Percentiles rank a stretch among this genome's conserved stretches.
Evolutionary conservation across 2,888 invertebrate species (phyloP).

Genomic region (Catocala nupta): DNA sequence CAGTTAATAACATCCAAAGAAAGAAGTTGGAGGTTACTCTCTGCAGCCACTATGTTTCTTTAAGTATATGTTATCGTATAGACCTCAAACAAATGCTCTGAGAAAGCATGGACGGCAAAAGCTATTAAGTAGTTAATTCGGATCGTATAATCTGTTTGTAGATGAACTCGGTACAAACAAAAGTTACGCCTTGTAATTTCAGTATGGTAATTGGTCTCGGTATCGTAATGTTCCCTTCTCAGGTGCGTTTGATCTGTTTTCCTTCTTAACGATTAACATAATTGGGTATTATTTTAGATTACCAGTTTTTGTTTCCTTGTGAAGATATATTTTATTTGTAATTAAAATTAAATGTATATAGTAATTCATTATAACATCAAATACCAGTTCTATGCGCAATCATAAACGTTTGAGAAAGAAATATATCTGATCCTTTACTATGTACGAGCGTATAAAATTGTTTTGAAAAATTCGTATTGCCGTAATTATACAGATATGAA

Average conservation of each 20-base stretch:
- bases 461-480: too few relatives aligned
- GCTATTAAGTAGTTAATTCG: constrained; percentile 1
- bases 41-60: not conserved
- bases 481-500: too few relatives aligned
- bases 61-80: not conserved
- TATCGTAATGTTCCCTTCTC: constrained; percentile 5
- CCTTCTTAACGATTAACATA: constrained; percentile 16
- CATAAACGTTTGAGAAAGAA: too few relatives aligned
- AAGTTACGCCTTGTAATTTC: constrained; percentile 10
- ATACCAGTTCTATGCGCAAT: too few relatives aligned
- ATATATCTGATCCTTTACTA: too few relatives aligned
- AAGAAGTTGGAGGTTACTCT: too few relatives aligned
- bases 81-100: not conserved
- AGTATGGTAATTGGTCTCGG: constrained; percentile 10
- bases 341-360: not conserved
- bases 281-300: constrained; percentile 10
- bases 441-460: too few relatives aligned
- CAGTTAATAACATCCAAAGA: too few relatives aligned
- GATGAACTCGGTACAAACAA: not conserved
- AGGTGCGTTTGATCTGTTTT: constrained; percentile 10
- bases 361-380: too few relatives aligned
- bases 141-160: constrained; percentile 6
- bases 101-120: not conserved
- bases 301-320: constrained; percentile 4
- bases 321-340: constrained; percentile 1